phyloP scores from a whole-genome alignment of 1,140 invertebrate genomes.

The Hylaeus volcanicus region DNA sequence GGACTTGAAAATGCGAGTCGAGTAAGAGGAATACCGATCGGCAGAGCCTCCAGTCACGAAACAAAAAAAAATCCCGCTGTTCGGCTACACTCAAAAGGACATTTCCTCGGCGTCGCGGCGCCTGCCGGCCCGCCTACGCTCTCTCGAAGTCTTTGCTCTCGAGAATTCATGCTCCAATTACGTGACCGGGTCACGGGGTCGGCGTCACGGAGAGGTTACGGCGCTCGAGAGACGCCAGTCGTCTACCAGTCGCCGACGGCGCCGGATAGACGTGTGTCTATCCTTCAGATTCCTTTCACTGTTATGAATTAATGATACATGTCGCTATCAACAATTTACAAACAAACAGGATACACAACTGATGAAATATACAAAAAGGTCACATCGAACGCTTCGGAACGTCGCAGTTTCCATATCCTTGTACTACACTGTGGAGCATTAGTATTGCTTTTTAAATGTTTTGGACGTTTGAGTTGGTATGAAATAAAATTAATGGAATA shows the following conservation, averaged over 20 bases:
- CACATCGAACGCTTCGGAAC: too few species aligned
- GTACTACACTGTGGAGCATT: too few species aligned
- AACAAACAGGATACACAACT: too few species aligned
- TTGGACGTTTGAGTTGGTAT: too few species aligned
- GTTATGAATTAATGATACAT: too few species aligned
- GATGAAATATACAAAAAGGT: too few species aligned
- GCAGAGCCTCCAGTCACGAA: neutral
- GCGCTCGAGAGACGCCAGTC: conserved; percentile 29
- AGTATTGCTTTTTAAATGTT: too few species aligned
- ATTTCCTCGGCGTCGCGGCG: conserved; percentile 45
- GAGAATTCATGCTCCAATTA: conserved; percentile 62
- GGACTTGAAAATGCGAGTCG: too few species aligned
- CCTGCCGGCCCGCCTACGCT: conserved; percentile 24
- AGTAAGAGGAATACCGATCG: neutral
- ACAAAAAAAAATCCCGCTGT: neutral
- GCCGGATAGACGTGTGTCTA: conserved; percentile 1
- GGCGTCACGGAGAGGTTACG: conserved; percentile 27
- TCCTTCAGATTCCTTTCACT: too few species aligned
- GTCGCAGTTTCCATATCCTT: too few species aligned
- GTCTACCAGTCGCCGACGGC: conserved; percentile 49
- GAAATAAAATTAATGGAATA: too few species aligned
- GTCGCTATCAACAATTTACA: too few species aligned
- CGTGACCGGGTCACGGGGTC: conserved; percentile 58
- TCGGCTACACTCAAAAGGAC: conserved; percentile 21
- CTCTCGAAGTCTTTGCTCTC: conserved; percentile 21